phyloP scores from a whole-genome alignment of 2,888 invertebrate genomes.

The Dasypogon diadema region DNA sequence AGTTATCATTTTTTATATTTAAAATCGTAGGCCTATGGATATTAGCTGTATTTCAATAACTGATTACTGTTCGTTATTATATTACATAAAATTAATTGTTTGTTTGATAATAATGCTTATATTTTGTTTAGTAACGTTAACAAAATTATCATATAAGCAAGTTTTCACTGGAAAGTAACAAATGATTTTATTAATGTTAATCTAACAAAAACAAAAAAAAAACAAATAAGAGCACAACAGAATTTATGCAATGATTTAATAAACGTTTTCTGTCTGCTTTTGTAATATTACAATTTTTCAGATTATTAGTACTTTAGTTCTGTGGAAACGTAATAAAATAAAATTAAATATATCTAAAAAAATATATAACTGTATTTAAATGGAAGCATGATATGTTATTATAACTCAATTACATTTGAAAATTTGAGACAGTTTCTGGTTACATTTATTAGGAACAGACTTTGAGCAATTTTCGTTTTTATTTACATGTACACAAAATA shows the following conservation, averaged over 20 bases:
- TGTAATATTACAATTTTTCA: too few species aligned
- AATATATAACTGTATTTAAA: background rate
- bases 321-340: too few species aligned
- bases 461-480: too few species aligned
- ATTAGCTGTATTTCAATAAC: background rate
- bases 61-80: too few species aligned
- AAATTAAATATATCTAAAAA: background rate
- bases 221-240: background rate
- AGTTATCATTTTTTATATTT: slow-evolving; percentile 34
- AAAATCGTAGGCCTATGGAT: slow-evolving; percentile 16
- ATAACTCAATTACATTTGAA: background rate
- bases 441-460: slow-evolving; percentile 3
- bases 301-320: too few species aligned
- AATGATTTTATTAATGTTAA: background rate
- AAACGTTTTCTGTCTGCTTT: too few species aligned
- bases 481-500: too few species aligned
- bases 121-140: background rate
- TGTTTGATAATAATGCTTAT: background rate
- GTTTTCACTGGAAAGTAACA: too few species aligned
- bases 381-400: slow-evolving; percentile 26
- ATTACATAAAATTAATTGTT: background rate
- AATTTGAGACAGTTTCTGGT: background rate
- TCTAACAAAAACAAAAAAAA: background rate
- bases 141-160: too few species aligned
- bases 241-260: background rate